Evolutionary conservation across 2,797 vertebrate genomes (phyloP).

Genomic region (Synanceia verrucosa): DNA sequence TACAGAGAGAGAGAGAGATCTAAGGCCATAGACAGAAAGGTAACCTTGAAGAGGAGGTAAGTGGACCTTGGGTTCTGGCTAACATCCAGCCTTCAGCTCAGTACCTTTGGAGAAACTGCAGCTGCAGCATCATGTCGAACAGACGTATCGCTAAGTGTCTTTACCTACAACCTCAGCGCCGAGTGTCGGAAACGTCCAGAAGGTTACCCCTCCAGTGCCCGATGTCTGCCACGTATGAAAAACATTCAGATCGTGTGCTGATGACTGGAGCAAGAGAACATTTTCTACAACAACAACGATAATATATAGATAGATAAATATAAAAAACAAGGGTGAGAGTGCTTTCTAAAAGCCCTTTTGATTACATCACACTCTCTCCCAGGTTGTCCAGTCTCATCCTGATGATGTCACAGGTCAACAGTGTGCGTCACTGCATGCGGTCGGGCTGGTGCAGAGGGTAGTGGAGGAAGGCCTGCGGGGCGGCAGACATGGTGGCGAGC

Average conservation of each 20-base stretch:
- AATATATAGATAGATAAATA: not conserved
- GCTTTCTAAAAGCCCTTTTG: conserved; percentile 73
- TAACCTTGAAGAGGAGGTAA: conserved; percentile 63
- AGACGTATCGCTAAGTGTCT: conserved; percentile 40
- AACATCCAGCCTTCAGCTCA: conserved; percentile 46
- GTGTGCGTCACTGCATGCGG: conserved; percentile 90
- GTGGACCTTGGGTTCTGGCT: conserved; percentile 48
- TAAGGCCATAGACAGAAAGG: conserved; percentile 67
- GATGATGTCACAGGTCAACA: conserved; percentile 70
- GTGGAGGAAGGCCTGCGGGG: conserved; percentile 85
- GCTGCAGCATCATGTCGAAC: conserved; percentile 48
- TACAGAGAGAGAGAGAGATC: conserved; percentile 27
- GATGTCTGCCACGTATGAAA: conserved; percentile 35
- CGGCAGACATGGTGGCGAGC: conserved; percentile 56
- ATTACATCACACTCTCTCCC: conserved; percentile 55
- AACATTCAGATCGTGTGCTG: conserved; percentile 69
- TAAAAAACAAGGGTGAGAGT: conserved; percentile 55
- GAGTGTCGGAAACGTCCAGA: conserved; percentile 9
- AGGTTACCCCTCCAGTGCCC: conserved; percentile 14
- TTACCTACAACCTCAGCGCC: conserved; percentile 7
- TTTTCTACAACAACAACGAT: conserved; percentile 54
- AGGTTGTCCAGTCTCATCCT: conserved; percentile 53
- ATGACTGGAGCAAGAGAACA: conserved; percentile 44
- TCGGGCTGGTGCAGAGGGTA: conserved; percentile 91
- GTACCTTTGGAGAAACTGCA: conserved; percentile 57